A percentile compares a stretch with the other conserved stretches of the same genome.
These are phyloP conservation scores for Drosophila suzukii DNA, from an alignment of 1,140 invertebrate genomes.

Conservation along the genomic window DNA sequence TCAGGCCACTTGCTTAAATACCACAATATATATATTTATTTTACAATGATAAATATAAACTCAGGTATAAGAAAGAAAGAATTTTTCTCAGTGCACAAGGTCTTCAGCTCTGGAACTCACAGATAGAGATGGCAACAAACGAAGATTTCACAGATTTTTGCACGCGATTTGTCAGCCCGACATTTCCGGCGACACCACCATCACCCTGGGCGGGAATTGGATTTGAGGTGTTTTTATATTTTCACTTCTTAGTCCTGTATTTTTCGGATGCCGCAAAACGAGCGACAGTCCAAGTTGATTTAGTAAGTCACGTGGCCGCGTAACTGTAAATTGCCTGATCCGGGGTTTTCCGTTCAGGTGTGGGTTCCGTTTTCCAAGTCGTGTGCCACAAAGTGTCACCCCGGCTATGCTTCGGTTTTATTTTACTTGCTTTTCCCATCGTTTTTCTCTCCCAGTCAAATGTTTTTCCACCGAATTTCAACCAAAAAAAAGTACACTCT, in stretches of 20 bases:
- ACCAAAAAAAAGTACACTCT: slow-evolving; percentile 21
- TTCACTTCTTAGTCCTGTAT: slow-evolving; percentile 44
- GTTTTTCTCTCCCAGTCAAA: slow-evolving; percentile 26
- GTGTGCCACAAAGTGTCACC: slow-evolving; percentile 46
- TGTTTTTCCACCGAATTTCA: slow-evolving; percentile 60
- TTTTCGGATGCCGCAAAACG: slow-evolving; percentile 53
- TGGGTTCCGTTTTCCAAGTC: slow-evolving; percentile 8
- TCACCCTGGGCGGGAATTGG: slow-evolving; percentile 50
- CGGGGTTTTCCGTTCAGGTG: slow-evolving; percentile 20
- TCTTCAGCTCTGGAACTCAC: slow-evolving; percentile 5
- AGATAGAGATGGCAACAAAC: slow-evolving; percentile 32
- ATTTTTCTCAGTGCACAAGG: slow-evolving; percentile 22
- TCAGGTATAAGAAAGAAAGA: too few relatives aligned
- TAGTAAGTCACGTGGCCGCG: slow-evolving; percentile 81
- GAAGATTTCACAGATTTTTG: slow-evolving; percentile 78
- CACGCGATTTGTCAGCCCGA: slow-evolving; percentile 82
- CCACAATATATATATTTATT: too few relatives aligned
- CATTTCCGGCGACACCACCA: slow-evolving; percentile 68
- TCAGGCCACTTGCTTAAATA: too few relatives aligned
- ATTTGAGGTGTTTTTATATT: slow-evolving; percentile 30
- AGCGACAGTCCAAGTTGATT: slow-evolving; percentile 70
- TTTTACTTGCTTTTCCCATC: slow-evolving; percentile 5
- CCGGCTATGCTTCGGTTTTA: slow-evolving; percentile 22
- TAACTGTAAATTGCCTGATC: slow-evolving; percentile 73
- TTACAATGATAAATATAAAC: too few relatives aligned